phyloP scores from a whole-genome alignment of 1,140 invertebrate species.

The Musca domestica region DNA sequence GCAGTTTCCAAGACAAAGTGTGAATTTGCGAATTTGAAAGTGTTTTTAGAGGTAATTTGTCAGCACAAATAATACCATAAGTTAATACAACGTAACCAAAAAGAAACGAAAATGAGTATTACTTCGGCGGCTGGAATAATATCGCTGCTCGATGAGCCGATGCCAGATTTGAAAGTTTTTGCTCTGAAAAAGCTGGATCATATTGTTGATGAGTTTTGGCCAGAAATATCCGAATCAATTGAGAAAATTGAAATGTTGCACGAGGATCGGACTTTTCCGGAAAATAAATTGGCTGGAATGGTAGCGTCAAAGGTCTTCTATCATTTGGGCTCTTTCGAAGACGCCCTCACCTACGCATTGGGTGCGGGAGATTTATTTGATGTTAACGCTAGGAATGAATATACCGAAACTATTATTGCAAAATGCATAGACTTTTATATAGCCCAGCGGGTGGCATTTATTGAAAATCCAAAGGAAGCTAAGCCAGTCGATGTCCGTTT shows the following conservation, averaged over 20 bases:
- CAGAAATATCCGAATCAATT: conserved; percentile 96
- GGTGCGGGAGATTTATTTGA: conserved; percentile 92
- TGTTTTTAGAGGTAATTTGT: neutral
- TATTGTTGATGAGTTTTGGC: conserved; percentile 98
- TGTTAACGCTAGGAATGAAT: conserved; percentile 89
- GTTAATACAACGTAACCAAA: neutral
- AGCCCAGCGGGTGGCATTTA: conserved; percentile 73
- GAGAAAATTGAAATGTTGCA: conserved; percentile 97
- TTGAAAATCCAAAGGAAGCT: conserved; percentile 63
- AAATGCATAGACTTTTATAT: conserved; percentile 97
- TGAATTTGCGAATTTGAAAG: too few relatives aligned
- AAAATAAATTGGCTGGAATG: conserved; percentile 89
- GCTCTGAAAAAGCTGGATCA: conserved; percentile 86
- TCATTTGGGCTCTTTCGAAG: conserved; percentile 94
- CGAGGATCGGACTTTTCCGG: conserved; percentile 85
- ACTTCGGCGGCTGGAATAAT: conserved; percentile 81
- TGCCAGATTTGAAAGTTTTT: conserved; percentile 89
- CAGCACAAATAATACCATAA: neutral
- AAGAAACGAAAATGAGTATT: conserved; percentile 52
- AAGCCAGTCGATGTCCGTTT: conserved; percentile 82
- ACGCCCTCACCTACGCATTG: conserved; percentile 91
- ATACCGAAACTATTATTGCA: conserved; percentile 94
- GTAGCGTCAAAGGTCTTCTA: conserved; percentile 99
- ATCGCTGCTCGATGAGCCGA: conserved; percentile 90
- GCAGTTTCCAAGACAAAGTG: neutral